Evolutionary conservation across 1,140 invertebrate genomes (phyloP), one percentile per base, ranked within the genome.

Genomic region (Drosophila murphyi): DNA sequence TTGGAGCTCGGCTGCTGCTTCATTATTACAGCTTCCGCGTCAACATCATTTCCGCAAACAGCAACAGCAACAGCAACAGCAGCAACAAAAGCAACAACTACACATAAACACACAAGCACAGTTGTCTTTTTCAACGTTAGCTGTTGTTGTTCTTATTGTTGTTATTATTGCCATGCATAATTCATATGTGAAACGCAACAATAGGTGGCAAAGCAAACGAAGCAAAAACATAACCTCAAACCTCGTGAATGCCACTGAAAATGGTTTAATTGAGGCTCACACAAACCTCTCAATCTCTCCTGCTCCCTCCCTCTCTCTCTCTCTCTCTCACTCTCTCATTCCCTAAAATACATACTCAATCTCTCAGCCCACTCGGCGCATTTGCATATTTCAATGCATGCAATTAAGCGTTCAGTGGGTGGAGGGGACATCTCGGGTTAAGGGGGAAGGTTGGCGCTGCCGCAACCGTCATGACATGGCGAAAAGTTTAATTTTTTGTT

Each of bases 361-460:
- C 50, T 31, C 50, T 12, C n/a, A 31, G 29, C 29, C 29, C 35
- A 56, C 35, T 43, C 48, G 10, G 45, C 56, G 70, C 55, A 91
- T 91, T 91, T 91, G 76, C 89, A 91, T 91, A 91, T 91, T 90
- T 90, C 87, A 86, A 90, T 90, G 85, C 72, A 85, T 90, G 85
- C 85, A 89, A 89, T 89, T 89, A 89, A 70, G 81, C 80, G 72
- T 69, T 57, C 60, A 64, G 45, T 41, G 67, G 32, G 34, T 3
- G 54, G 35, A 6, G 29, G 37, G 20, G 29, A 31, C 37, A 31
- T 56, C 35, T 20, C 20, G 5, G 2, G 6, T 8, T 3, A n/a
- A n/a, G 20, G 5, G 43, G 12, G n/a, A 52, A 47, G 35, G 48
- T 43, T 35, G 51, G 43, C 29, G 8, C 63, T 39, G 47, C 60